phyloP scores from a whole-genome alignment of 1,140 invertebrate genomes.

The Drosophila nikananu region DNA sequence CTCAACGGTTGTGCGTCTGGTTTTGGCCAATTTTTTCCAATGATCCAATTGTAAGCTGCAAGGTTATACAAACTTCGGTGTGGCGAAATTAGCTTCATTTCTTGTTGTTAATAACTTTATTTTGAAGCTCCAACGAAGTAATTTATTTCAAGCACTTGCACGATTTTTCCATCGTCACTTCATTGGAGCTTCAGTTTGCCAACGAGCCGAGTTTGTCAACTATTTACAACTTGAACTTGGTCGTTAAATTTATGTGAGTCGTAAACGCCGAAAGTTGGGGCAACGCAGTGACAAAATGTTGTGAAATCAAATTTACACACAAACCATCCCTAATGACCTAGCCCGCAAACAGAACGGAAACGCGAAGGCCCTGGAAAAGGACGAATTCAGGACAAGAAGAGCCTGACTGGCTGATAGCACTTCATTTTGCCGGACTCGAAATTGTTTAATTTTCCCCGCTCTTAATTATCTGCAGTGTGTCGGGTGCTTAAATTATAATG shows the following conservation, averaged over 20 bases:
- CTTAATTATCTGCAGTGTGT: slow-evolving; percentile 47
- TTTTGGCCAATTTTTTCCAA: no score
- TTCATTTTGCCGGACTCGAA: slow-evolving; percentile 35
- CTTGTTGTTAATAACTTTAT: slow-evolving; percentile 13
- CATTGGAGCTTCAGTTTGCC: slow-evolving; percentile 11
- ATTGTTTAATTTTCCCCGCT: slow-evolving; percentile 69
- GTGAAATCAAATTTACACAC: slow-evolving; percentile 80
- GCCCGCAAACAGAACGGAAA: slow-evolving; percentile 25
- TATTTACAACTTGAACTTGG: slow-evolving; percentile 76
- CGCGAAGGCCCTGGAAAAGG: slow-evolving; percentile 35
- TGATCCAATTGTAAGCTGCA: no score
- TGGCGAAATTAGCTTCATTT: no score
- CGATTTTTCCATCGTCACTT: slow-evolving; percentile 50
- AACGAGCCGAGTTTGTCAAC: slow-evolving; percentile 53
- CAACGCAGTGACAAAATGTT: slow-evolving; percentile 75
- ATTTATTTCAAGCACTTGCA: background rate
- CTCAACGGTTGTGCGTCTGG: no score
- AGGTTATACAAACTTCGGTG: no score
- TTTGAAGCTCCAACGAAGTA: background rate
- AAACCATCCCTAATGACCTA: slow-evolving; percentile 74
- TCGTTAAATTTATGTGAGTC: slow-evolving; percentile 77
- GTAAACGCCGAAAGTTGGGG: slow-evolving; percentile 66
- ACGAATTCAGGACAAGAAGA: slow-evolving; percentile 10
- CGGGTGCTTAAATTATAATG: slow-evolving; percentile 64
- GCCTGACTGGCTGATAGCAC: slow-evolving; percentile 17